These are phyloP conservation scores for Heliconius ismenius DNA, from an alignment of 2,888 invertebrate genomes.

Conservation along the genomic window DNA sequence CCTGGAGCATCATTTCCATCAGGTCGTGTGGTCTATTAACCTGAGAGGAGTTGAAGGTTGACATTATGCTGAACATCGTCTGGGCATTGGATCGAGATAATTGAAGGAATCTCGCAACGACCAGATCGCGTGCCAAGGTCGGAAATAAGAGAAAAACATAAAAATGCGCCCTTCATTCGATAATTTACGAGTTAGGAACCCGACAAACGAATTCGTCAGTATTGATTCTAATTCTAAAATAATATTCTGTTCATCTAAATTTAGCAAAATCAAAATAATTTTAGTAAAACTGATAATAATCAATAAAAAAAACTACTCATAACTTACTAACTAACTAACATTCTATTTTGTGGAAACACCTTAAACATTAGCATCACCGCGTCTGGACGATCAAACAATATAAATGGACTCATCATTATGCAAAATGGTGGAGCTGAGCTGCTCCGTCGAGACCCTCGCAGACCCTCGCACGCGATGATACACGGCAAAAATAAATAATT, in stretches of 20 bases:
- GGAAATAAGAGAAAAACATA: slow-evolving; percentile 52
- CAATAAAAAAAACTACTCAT: too few species aligned
- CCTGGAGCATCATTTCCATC: slow-evolving; percentile 36
- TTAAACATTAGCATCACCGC: slow-evolving; percentile 40
- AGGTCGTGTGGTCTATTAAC: slow-evolving; percentile 28
- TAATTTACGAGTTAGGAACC: slow-evolving; percentile 54
- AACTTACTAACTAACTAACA: background rate
- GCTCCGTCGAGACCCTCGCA: slow-evolving; percentile 48
- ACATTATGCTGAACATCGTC: slow-evolving; percentile 38
- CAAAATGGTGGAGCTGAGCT: slow-evolving; percentile 53
- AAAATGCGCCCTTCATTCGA: slow-evolving; percentile 53
- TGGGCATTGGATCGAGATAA: slow-evolving; percentile 46
- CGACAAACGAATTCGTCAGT: slow-evolving; percentile 23
- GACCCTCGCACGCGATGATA: slow-evolving; percentile 48
- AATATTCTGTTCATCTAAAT: background rate
- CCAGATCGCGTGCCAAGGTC: slow-evolving; percentile 65
- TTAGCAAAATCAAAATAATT: too few species aligned
- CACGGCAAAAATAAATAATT: slow-evolving; percentile 33
- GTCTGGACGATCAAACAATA: slow-evolving; percentile 58
- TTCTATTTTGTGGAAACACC: slow-evolving; percentile 8
- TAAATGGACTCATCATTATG: slow-evolving; percentile 64
- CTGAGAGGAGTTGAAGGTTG: slow-evolving; percentile 41
- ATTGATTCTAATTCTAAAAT: background rate
- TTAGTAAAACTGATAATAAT: too few species aligned
- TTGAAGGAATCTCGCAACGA: slow-evolving; percentile 54